Base-by-base conservation (phyloP, 2,797 vertebrate genomes). In the Spea hammondii region DNA sequence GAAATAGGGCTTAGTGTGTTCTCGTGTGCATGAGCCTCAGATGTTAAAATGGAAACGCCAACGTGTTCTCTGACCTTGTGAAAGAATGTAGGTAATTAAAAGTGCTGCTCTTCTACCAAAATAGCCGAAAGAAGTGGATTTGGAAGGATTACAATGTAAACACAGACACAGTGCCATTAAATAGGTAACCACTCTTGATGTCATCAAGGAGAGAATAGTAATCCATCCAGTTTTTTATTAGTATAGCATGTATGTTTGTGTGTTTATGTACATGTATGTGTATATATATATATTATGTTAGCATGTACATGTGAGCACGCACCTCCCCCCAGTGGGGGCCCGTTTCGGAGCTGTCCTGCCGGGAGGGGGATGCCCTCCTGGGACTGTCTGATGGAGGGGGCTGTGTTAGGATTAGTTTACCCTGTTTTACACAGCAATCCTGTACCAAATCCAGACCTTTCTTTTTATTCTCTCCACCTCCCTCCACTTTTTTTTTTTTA, bases 371-470 rank as follows among this genome's bases (percentile, higher is more conserved):
- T 47, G 14, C 50, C 79, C 75, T 32, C 79, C 45, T 64, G 75
- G 75, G 79, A 66, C 79, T 73, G 70, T 82, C 65, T 62, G 74
- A 76, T 54, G 75, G 70, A 69, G 75, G 79, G 79, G 69, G 74
- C 68, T 77, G 70, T 82, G 68, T 81, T 67, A 77, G 74, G 79
- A 81, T 81, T 81, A 81, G 79, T 70, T 81, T 80, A 68, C 74
- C 79, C 69, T 81, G 79, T 77, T 81, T 77, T 81, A 81, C 78
- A 79, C 74, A 81, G 79, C 68, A 76, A 76, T 81, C 74, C 32
- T 81, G 72, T 69, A 76, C 79, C 74, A 76, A 81, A 70, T 77
- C 74, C 69, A 77, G 68, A 46, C 68, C 69, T 81, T 77, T 76
- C 62, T 67, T 76, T 79, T 73, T 74, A n/a, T 60, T 68, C 55